Evolutionary conservation across 2,113 vertebrate species (phyloP), one percentile per base, ranked within the genome.

Genomic region (Misgurnus anguillicaudatus): DNA sequence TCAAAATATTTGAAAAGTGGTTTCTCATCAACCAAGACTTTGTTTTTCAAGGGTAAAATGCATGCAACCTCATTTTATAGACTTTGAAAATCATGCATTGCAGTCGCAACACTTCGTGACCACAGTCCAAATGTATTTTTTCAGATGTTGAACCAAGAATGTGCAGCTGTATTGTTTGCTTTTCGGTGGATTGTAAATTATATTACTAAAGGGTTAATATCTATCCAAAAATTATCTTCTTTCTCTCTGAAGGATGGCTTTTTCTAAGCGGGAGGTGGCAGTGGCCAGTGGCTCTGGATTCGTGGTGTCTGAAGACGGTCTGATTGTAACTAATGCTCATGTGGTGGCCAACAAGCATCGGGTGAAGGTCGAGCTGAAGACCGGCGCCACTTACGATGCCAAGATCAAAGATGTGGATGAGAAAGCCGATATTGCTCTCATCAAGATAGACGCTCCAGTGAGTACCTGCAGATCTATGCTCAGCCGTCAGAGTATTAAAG

Each of bases 271-370:
- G 8, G 97, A 99, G 86, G 89, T 98, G 75, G 93, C 95, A 0
- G 96, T 98, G 17, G 97, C 98, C 76, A 98, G 96, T 3, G 98
- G 97, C 4, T 99, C 98, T 0, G 98, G 98, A 0, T 98, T 99
- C 3, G 89, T 99, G 0, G 97, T 99, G 64, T 99, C 98, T 0
- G 98, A 99, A 21, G 96, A 98, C 0, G 98, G 98, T 8, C 91
- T 99, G 81, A 98, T 99, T 0, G 97, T 99, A 75, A 99, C 98
- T 39, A 99, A 98, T 0, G 98, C 98, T 60, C 98, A 99, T 0
- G 98, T 99, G 0, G 98, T 99, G 75, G 95, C 95, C 86, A 99
- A 99, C 86, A 99, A 98, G 78, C 95, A 98, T 76, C 63, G 96
- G 4, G 94, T 99, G 9, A 98, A 96, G 89, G 98, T 99, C 17